A percentile compares a stretch with the other conserved stretches of the same genome.
These are phyloP conservation scores for Cyanistes caeruleus DNA, from an alignment of 2,113 vertebrate genomes.

Conservation along the genomic window DNA sequence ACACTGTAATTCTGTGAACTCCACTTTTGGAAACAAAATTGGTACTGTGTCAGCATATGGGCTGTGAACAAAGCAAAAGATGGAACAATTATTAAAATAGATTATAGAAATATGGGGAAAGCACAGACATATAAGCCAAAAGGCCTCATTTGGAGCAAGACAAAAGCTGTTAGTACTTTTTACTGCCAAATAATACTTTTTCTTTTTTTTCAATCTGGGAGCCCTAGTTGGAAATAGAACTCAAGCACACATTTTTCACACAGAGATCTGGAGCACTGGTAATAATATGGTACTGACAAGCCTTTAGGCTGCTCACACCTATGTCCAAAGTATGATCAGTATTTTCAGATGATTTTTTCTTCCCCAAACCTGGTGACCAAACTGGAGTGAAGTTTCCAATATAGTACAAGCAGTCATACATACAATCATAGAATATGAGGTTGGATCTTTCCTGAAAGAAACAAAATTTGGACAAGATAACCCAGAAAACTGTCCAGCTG, in stretches of 20 bases:
- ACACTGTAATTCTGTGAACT: slow-evolving; percentile 16
- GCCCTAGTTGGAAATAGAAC: background rate
- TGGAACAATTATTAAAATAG: background rate
- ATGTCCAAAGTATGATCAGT: background rate
- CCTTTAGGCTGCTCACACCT: background rate
- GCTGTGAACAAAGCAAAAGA: slow-evolving; percentile 41
- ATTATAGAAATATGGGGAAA: background rate
- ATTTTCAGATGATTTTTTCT: background rate
- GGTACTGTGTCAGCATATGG: slow-evolving; percentile 18
- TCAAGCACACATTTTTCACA: background rate
- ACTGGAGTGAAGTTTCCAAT: background rate
- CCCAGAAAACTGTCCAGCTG: background rate
- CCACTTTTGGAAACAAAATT: slow-evolving; percentile 43
- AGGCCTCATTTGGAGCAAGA: background rate
- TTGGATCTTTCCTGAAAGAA: background rate
- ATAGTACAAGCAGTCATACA: background rate
- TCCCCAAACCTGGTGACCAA: background rate
- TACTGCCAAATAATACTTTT: background rate
- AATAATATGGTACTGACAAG: background rate
- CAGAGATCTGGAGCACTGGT: background rate
- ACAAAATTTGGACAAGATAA: background rate
- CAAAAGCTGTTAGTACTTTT: background rate
- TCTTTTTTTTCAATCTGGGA: background rate
- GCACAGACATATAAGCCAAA: background rate
- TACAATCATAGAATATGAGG: rapidly evolving